phyloP scores from a whole-genome alignment of 2,113 vertebrate genomes.

The Phylloscopus trochilus region DNA sequence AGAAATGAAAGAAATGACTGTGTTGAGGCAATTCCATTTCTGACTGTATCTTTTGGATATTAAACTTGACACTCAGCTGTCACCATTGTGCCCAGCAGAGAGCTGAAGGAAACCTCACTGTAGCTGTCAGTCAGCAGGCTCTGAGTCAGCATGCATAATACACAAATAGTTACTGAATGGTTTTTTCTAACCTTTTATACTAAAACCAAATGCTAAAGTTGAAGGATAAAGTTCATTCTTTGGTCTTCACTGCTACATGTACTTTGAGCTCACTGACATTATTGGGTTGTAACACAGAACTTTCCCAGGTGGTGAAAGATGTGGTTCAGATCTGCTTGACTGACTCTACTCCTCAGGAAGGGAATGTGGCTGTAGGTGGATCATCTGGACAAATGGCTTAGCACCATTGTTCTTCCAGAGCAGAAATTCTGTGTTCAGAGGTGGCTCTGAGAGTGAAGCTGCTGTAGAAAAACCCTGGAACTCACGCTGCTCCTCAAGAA shows the following conservation, averaged over 20 bases:
- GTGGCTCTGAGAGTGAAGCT: background rate
- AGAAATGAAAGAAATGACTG: background rate
- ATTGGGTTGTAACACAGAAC: background rate
- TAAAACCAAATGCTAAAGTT: background rate
- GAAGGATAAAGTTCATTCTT: background rate
- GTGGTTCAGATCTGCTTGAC: background rate
- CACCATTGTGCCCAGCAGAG: background rate
- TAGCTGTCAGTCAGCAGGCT: constrained; percentile 20
- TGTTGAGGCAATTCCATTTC: background rate
- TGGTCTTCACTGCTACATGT: background rate
- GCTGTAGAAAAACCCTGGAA: background rate
- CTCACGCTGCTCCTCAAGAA: background rate
- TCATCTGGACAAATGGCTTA: background rate
- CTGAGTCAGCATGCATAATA: background rate
- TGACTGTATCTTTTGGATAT: background rate
- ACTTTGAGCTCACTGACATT: background rate
- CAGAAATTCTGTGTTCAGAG: background rate
- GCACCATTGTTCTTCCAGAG: background rate
- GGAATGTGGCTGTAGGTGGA: background rate
- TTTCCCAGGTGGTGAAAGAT: background rate
- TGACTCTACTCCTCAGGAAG: rapidly evolving
- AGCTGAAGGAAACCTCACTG: background rate
- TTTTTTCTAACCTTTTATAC: background rate
- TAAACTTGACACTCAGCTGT: constrained; percentile 26
- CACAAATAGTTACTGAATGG: background rate